These are phyloP conservation scores for Sterrhoptilus dennistouni DNA, from an alignment of 2,113 vertebrate species.

Conservation along the genomic window DNA sequence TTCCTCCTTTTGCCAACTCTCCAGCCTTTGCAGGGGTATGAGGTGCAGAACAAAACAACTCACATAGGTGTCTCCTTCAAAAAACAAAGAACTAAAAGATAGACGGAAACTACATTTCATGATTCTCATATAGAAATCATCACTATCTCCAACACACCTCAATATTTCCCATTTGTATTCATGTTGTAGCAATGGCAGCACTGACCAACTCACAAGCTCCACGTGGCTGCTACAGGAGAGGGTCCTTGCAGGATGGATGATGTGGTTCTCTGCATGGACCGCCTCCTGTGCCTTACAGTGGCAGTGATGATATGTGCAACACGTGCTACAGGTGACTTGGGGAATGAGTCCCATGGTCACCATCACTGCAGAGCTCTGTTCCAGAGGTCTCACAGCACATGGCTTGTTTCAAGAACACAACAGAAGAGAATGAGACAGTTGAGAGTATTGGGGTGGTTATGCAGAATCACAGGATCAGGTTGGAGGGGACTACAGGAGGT, in stretches of 20 bases:
- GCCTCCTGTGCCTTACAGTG: background rate
- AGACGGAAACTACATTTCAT: background rate
- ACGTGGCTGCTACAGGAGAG: background rate
- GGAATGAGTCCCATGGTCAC: background rate
- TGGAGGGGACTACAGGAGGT: background rate
- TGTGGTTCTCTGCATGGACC: background rate
- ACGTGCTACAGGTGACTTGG: background rate
- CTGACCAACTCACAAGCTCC: background rate
- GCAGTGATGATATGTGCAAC: rapidly evolving
- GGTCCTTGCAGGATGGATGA: background rate
- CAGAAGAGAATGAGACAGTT: background rate
- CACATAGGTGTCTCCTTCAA: background rate
- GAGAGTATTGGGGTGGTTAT: background rate
- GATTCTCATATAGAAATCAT: background rate
- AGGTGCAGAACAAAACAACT: background rate
- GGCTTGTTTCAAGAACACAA: rapidly evolving
- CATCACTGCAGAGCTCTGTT: background rate
- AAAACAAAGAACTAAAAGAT: background rate
- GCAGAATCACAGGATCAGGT: background rate
- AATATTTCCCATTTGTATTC: background rate
- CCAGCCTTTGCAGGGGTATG: background rate
- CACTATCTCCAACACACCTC: background rate
- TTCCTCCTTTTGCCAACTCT: background rate
- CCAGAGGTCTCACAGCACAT: background rate
- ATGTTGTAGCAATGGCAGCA: rapidly evolving